A percentile compares a stretch with the other conserved stretches of the same genome.
Conservation (phyloP, 2,888 invertebrate species). For the Halictus ligatus region DNA sequence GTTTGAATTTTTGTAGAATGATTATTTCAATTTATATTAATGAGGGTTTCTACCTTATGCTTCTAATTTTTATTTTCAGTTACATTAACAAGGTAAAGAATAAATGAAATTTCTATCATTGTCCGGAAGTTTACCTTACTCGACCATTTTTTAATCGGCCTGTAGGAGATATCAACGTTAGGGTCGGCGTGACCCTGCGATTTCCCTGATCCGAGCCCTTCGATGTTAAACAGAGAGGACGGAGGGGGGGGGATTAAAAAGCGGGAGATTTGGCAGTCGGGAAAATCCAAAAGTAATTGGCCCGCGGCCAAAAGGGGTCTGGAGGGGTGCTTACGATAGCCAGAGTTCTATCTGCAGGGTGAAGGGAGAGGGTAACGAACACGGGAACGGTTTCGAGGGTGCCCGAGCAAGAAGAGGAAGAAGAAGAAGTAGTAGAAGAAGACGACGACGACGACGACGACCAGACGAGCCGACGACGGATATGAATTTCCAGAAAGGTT, state of each 20-base stretch:
- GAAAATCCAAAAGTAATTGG: conserved; percentile 47
- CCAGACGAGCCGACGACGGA: conserved; percentile 57
- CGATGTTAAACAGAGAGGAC: background rate
- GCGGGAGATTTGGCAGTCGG: background rate
- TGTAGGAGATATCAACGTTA: background rate
- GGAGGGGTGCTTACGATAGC: background rate
- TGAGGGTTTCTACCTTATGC: too few relatives aligned
- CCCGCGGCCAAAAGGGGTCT: conserved; percentile 3
- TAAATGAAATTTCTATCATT: too few relatives aligned
- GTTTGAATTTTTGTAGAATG: too few relatives aligned
- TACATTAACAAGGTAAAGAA: too few relatives aligned
- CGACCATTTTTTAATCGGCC: background rate
- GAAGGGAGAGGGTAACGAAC: background rate
- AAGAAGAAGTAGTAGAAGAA: background rate
- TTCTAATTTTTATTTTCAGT: too few relatives aligned
- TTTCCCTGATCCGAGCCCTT: background rate
- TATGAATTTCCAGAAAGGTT: conserved; percentile 78
- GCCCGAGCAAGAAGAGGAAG: conserved; percentile 14
- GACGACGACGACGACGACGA: conserved; percentile 25
- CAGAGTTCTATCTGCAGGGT: conserved; percentile 1
- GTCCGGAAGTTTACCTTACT: too few relatives aligned
- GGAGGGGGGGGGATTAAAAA: conserved; percentile 30
- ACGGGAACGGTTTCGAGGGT: conserved; percentile 20
- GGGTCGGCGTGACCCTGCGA: background rate
- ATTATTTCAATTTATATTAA: too few relatives aligned